Percentiles rank a stretch among this genome's conserved stretches.
Conservation (phyloP, 2,888 invertebrate species). For the Parapristionchus giblindavisi region DNA sequence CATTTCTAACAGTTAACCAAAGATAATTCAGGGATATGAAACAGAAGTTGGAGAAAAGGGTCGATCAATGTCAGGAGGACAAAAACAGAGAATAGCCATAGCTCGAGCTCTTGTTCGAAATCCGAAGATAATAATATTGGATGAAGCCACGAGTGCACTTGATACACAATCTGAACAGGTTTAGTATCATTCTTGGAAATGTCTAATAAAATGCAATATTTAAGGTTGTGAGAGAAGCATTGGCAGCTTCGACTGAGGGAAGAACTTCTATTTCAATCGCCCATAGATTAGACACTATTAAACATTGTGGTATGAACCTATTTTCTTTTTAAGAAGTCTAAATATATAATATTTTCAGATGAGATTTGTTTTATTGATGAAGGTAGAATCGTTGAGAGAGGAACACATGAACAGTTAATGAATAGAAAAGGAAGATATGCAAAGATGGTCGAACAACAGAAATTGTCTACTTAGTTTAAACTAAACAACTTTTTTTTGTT, state of each 20-base stretch:
- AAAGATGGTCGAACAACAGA: slow-evolving; percentile 1
- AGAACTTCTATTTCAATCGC: slow-evolving; percentile 19
- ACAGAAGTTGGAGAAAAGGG: slow-evolving; percentile 24
- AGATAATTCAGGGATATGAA: background rate
- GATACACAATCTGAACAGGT: slow-evolving; percentile 31
- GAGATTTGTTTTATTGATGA: slow-evolving; percentile 30
- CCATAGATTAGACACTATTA: slow-evolving; percentile 31
- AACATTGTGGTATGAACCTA: slow-evolving; percentile 8
- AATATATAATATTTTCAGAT: background rate
- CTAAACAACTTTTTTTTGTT: too few relatives aligned
- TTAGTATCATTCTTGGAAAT: background rate
- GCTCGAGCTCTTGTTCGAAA: slow-evolving; percentile 35
- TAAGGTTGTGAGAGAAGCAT: slow-evolving; percentile 11
- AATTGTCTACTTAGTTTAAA: too few relatives aligned
- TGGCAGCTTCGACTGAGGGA: slow-evolving; percentile 12
- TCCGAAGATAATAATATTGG: slow-evolving; percentile 15
- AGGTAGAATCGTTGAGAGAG: slow-evolving; percentile 25
- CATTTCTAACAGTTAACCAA: background rate
- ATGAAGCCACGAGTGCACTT: slow-evolving; percentile 35
- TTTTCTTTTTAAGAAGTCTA: background rate
- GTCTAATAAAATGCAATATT: background rate
- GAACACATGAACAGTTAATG: slow-evolving; percentile 24
- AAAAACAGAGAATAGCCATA: slow-evolving; percentile 31
- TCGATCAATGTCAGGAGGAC: slow-evolving; percentile 22
- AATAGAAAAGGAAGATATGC: slow-evolving; percentile 20